A percentile compares a stretch with the other conserved stretches of the same genome.
phyloP scores from a whole-genome alignment of 1,140 invertebrate genomes.

The Trichonephila inaurata region DNA sequence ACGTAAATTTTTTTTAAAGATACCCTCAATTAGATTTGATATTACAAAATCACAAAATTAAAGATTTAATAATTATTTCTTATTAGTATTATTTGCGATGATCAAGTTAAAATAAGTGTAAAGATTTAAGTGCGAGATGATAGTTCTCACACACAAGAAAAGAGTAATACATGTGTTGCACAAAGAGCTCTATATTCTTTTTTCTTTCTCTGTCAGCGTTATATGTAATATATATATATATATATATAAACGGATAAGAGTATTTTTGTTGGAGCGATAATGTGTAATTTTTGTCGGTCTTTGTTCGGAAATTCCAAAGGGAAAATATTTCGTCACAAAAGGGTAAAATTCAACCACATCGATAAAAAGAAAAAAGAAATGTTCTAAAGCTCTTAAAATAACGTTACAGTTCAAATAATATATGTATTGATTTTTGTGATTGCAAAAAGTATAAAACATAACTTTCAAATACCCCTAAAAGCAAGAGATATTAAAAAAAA shows the following conservation, averaged over 20 bases:
- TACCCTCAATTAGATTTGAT: no score
- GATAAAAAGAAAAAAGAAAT: background rate
- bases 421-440: background rate
- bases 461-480: background rate
- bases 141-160: no score
- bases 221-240: background rate
- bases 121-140: no score
- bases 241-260: background rate
- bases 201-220: no score
- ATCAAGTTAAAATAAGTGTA: no score
- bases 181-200: no score
- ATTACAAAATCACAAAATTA: no score
- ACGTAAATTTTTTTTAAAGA: no score
- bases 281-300: background rate
- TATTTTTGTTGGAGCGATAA: background rate
- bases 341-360: background rate
- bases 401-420: background rate
- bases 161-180: no score
- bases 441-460: background rate
- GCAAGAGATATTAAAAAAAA: background rate
- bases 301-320: background rate
- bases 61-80: no score
- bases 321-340: constrained; percentile 19
- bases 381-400: background rate
- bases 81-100: no score